Evolutionary conservation across 2,888 invertebrate genomes (phyloP).

Genomic region (Criorhina ranunculi): DNA sequence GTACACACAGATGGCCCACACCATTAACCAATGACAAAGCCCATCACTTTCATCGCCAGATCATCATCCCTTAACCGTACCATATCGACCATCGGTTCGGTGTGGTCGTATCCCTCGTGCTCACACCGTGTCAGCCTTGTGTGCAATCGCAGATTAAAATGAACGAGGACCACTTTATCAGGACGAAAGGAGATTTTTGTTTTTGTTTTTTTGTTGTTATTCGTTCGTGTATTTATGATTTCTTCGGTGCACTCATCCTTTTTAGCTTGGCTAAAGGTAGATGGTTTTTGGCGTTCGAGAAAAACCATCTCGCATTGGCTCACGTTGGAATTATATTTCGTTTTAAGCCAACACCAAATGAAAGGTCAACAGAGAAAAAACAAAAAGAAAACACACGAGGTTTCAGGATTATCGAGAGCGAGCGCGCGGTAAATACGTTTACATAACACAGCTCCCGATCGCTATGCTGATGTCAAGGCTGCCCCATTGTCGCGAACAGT

Average conservation of each 20-base stretch:
- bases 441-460: slow-evolving; percentile 30
- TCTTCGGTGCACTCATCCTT: slow-evolving; percentile 19
- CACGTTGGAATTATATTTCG: slow-evolving; percentile 60
- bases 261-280: background rate
- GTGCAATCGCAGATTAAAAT: slow-evolving; percentile 71
- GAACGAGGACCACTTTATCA: slow-evolving; percentile 67
- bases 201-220: too few relatives aligned
- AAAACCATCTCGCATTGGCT: slow-evolving; percentile 43
- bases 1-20: slow-evolving; percentile 67
- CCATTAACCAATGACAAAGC: slow-evolving; percentile 74
- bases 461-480: slow-evolving; percentile 49
- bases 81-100: slow-evolving; percentile 56
- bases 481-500: slow-evolving; percentile 69
- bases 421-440: slow-evolving; percentile 56
- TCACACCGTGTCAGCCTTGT: slow-evolving; percentile 9
- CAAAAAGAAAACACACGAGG: slow-evolving; percentile 17
- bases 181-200: slow-evolving; percentile 21
- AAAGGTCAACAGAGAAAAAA: slow-evolving; percentile 64
- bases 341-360: slow-evolving; percentile 74
- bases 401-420: slow-evolving; percentile 57
- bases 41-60: slow-evolving; percentile 73
- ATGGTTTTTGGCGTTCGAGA: slow-evolving; percentile 10
- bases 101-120: background rate
- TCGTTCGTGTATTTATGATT: slow-evolving; percentile 41
- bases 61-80: slow-evolving; percentile 70